Base-by-base conservation (phyloP, 2,797 vertebrate species). In the Masticophis lateralis region DNA sequence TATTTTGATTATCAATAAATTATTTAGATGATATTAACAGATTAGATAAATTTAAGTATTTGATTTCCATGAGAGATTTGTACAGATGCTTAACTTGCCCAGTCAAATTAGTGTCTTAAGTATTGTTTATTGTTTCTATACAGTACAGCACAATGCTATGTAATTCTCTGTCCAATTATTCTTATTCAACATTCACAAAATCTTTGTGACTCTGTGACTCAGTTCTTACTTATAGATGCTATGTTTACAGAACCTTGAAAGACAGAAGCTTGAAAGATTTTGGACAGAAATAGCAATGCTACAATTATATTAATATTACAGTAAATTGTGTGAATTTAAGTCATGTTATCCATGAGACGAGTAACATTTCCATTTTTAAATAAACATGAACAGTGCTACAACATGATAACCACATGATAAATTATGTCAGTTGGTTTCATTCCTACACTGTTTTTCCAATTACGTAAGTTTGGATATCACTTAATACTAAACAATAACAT, bases 1-100 rank as follows among this genome's bases (percentile, higher is more conserved):
- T 12, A 92, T 91, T 94, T 88, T 94, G 92, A 69, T 51, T 7
- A 94, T 59, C 93, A 92, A 94, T 94, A 93, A 66, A 91, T 32
- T 61, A 55, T 60, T 27, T 27, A 90, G 4, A 83, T n/a, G 16
- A 47, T 60, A 59, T 37, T 59, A 32, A 87, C 43, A 91, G 43
- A 74, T 7, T 37, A 47, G 14, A 59, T 9, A 87, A 90, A 69
- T 2, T n/a, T 90, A 47, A 90, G 12, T 9, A 47, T 47, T 28
- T 69, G 27, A 28, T 32, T 57, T 69, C 60, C 51, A 2, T 88
- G 55, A 22, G 53, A 59, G 27, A 91, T 74, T 88, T 79, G 37
- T 37, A 55, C 53, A 53, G 18, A 13, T 60, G 13, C 5, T 79
- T 79, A 53, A 51, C 22, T 74, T 10, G 12, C 10, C 1, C 37